These are phyloP conservation scores for Oncorhynchus keta DNA, from an alignment of 2,113 vertebrate species.

Conservation along the genomic window DNA sequence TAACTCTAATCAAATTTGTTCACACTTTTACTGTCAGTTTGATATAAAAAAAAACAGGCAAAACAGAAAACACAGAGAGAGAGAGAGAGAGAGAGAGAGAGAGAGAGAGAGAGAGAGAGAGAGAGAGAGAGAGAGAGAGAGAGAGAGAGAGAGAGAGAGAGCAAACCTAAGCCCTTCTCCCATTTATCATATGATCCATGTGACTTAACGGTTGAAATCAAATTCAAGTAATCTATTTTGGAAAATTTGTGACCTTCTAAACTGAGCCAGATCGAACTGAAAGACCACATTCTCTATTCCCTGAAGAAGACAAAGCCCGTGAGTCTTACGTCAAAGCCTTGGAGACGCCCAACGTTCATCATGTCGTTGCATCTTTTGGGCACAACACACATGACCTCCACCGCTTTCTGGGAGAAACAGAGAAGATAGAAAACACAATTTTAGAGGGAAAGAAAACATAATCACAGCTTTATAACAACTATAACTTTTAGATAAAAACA, in stretches of 20 bases:
- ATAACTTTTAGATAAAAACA: too few relatives aligned
- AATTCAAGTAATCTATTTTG: background rate
- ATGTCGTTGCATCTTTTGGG: slow-evolving; percentile 99
- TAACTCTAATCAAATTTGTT: background rate
- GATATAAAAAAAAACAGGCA: too few relatives aligned
- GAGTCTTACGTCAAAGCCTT: slow-evolving; percentile 94
- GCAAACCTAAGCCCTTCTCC: background rate
- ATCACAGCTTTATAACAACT: background rate
- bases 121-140: background rate
- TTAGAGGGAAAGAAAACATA: background rate
- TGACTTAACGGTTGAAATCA: background rate
- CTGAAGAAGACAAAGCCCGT: background rate
- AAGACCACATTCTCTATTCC: background rate
- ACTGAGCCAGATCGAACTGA: background rate
- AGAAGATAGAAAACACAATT: background rate
- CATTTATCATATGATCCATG: background rate
- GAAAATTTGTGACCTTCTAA: background rate
- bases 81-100: background rate
- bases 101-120: background rate
- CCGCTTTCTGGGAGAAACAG: slow-evolving; percentile 81
- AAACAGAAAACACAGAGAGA: background rate
- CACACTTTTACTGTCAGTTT: too few relatives aligned
- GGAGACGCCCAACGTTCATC: slow-evolving; percentile 98
- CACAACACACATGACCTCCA: slow-evolving; percentile 98
- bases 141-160: background rate